Evolutionary conservation across 2,113 vertebrate genomes (phyloP).

Genomic region (Sinocyclocheilus anshuiensis): DNA sequence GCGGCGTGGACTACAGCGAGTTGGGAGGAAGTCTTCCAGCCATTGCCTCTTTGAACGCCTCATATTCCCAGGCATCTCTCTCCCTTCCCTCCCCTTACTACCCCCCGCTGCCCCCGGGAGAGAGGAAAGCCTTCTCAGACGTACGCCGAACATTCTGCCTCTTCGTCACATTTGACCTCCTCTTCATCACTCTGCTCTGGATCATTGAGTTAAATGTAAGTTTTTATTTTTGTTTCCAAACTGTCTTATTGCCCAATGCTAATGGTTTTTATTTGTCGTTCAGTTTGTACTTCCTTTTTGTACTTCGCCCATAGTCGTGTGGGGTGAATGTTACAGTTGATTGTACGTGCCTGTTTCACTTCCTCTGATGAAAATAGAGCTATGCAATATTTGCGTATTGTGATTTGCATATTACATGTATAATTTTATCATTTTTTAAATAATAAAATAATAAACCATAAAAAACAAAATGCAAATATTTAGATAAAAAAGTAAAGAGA

Average conservation of each 20-base stretch:
- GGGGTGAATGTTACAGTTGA: background rate
- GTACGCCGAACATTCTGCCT: conserved; percentile 98
- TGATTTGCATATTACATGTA: background rate
- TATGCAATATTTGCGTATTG: background rate
- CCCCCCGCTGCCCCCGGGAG: conserved; percentile 67
- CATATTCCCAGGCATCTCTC: conserved; percentile 79
- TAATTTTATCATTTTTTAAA: too few species aligned
- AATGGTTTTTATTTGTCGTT: background rate
- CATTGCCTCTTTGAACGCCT: conserved; percentile 87
- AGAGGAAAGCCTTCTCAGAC: conserved; percentile 86
- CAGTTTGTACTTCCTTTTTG: background rate
- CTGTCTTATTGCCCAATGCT: background rate
- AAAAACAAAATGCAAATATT: background rate
- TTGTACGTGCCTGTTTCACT: background rate
- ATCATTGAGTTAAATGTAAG: conserved; percentile 94
- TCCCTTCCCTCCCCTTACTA: conserved; percentile 75
- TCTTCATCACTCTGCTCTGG: conserved; percentile 95
- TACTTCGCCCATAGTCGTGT: background rate
- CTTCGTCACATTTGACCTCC: conserved; percentile 97
- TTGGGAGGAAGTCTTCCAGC: conserved; percentile 87
- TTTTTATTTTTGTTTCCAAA: background rate
- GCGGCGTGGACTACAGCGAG: conserved; percentile 75
- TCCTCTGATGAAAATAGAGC: background rate
- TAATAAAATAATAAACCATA: too few species aligned
- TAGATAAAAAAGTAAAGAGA: background rate